phyloP scores from a whole-genome alignment of 2,797 vertebrate species.

The Carapus acus region DNA sequence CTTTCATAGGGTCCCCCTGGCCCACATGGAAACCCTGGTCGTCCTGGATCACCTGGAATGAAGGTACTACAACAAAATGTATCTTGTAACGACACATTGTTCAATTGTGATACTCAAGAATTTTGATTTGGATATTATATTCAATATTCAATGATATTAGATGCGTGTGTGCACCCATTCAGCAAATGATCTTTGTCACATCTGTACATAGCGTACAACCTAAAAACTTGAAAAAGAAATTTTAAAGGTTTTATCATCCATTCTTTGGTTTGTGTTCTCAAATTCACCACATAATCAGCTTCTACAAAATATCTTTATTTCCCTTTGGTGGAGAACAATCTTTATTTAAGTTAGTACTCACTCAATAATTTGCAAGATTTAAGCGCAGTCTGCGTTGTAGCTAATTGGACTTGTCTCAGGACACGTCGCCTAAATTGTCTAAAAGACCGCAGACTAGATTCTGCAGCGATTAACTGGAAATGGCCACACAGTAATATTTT shows the following conservation, averaged over 20 bases:
- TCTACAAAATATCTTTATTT: conserved; percentile 41
- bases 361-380: conserved; percentile 43
- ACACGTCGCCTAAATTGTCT: conserved; percentile 25
- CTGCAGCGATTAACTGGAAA: conserved; percentile 29
- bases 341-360: conserved; percentile 21
- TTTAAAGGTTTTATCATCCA: neutral
- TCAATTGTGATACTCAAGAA: too few species aligned
- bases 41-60: conserved; percentile 76
- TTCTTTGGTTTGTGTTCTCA: conserved; percentile 24
- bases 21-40: conserved; percentile 92
- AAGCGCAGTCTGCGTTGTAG: conserved; percentile 31
- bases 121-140: too few species aligned
- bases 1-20: conserved; percentile 84
- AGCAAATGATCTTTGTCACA: too few species aligned
- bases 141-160: too few species aligned
- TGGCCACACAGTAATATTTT: conserved; percentile 26
- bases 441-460: conserved; percentile 22
- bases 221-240: too few species aligned
- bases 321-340: conserved; percentile 25
- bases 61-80: conserved; percentile 72
- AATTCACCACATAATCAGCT: neutral
- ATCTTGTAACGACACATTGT: neutral
- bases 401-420: conserved; percentile 37
- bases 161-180: too few species aligned
- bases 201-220: too few species aligned